Base-by-base conservation (phyloP, 2,888 invertebrate species). In the Aquatica leii region DNA sequence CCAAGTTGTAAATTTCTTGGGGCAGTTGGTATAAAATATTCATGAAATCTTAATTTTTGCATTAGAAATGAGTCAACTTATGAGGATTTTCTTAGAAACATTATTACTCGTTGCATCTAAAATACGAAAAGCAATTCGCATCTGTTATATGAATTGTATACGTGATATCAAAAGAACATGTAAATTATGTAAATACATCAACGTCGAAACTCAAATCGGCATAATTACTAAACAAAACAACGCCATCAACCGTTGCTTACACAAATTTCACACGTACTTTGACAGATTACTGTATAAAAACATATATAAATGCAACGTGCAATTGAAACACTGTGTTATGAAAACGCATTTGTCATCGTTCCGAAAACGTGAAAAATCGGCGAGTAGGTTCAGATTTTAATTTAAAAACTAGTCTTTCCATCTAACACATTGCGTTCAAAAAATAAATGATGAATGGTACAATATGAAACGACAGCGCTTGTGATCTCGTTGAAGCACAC, bases 41-140 rank as follows among this genome's bases (percentile, higher is more conserved):
- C 71, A 71, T 71, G 66, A 70, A 73, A 72, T 72, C 72, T 73
- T 71, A 72, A 71, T 70, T 70, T 24, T 67, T 64, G 73, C 68
- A 71, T 73, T 71, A 73, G 68, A 71, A 70, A 73, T 71, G 71
- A 73, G 70, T 63, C 65, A 66, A 71, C 69, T 68, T 67, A 64
- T 62, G 67, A 65, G 58, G 59, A 67, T 66, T 65, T 59, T 53
- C 67, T 70, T 12, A 60, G 35, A 40, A 73, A 70, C 68, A 68
- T 63, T 65, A 68, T 72, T 71, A 70, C 68, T 62, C 67, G 67
- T 69, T 70, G 69, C 72, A 73, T 73, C 68, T 69, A 59, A 61
- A 59, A 59, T 41, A 41, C 24, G 48, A 62, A 59, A 4, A 24
- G 24, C 6, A 6, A 24, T 24, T 62, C 52, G 46, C 55, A 61